phyloP scores from a whole-genome alignment of 2,888 invertebrate genomes.

The Drosophila setosimentum region DNA sequence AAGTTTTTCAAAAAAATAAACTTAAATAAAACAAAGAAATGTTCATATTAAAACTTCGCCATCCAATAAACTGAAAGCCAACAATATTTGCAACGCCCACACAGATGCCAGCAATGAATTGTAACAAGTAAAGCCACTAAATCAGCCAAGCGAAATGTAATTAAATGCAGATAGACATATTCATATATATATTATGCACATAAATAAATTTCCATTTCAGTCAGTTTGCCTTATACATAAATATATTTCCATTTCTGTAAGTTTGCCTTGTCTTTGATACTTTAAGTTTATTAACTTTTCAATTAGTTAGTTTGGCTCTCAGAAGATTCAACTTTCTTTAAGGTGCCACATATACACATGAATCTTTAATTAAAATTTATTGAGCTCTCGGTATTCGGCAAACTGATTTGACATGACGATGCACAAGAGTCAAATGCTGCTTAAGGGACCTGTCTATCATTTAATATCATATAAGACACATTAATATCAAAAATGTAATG shows the following conservation, averaged over 20 bases:
- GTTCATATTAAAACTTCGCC: background rate
- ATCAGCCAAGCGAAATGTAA: slow-evolving; percentile 43
- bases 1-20: background rate
- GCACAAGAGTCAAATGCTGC: background rate
- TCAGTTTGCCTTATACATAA: background rate
- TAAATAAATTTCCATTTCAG: background rate
- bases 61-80: background rate
- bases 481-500: background rate
- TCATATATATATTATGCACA: slow-evolving; percentile 2
- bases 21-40: background rate
- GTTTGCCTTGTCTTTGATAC: background rate
- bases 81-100: slow-evolving; percentile 38
- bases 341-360: background rate
- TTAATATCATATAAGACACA: background rate
- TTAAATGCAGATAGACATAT: slow-evolving; percentile 47
- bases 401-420: slow-evolving; percentile 8
- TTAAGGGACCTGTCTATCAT: slow-evolving; percentile 8
- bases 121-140: slow-evolving; percentile 47
- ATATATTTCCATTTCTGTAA: background rate
- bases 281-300: background rate
- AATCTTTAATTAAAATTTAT: slow-evolving; percentile 46
- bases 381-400: slow-evolving; percentile 17
- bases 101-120: slow-evolving; percentile 48
- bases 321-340: background rate
- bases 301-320: background rate